Evolutionary conservation across 2,113 vertebrate genomes (phyloP).

Genomic region (Martes martes): DNA sequence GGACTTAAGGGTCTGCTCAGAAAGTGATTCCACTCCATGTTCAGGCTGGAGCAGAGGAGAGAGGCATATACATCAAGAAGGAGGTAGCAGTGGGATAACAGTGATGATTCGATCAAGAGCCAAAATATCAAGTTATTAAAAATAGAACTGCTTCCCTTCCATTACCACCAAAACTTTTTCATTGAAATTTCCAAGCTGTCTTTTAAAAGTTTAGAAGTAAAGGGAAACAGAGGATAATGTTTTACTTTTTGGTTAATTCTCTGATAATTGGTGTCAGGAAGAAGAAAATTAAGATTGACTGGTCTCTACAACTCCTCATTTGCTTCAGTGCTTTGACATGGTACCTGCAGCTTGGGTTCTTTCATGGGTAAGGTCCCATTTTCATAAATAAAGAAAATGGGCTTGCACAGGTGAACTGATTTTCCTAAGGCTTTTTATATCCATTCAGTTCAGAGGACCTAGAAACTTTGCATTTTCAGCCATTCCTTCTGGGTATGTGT

Average conservation of each 20-base stretch:
- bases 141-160: slow-evolving; percentile 26
- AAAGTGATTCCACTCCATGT: not conserved
- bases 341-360: not conserved
- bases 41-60: not conserved
- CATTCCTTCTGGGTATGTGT: not conserved
- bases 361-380: not conserved
- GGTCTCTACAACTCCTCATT: not conserved
- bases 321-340: not conserved
- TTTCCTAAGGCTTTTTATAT: not conserved
- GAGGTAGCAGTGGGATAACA: not conserved
- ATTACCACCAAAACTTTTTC: not conserved
- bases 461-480: not conserved
- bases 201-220: not conserved
- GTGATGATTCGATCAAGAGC: not conserved
- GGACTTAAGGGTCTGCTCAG: not conserved
- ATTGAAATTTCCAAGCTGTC: slow-evolving; percentile 4
- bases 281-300: not conserved
- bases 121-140: slow-evolving; percentile 44
- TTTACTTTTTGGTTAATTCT: not conserved
- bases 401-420: not conserved
- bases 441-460: not conserved
- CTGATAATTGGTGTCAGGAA: not conserved
- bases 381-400: not conserved
- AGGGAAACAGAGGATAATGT: not conserved
- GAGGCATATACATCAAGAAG: not conserved